phyloP scores from a whole-genome alignment of 1,140 invertebrate species.

The Rhopalosiphum padi region DNA sequence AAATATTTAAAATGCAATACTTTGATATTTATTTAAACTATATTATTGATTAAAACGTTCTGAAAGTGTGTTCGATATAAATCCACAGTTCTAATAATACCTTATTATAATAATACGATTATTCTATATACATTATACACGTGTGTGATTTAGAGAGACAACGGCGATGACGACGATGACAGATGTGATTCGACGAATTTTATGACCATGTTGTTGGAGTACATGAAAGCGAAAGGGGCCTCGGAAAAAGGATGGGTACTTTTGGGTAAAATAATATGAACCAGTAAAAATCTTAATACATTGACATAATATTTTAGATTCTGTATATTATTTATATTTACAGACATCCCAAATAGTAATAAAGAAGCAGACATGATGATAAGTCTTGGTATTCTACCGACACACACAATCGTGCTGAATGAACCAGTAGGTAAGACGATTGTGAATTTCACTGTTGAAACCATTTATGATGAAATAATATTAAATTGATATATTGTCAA shows the following conservation, averaged over 20 bases:
- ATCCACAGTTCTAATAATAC: background rate
- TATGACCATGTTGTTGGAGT: background rate
- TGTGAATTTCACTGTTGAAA: background rate
- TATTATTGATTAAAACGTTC: background rate
- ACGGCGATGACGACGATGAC: no score
- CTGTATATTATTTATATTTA: background rate
- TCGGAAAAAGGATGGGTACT: conserved; percentile 24
- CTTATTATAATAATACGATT: background rate
- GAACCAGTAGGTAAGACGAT: background rate
- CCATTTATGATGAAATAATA: background rate
- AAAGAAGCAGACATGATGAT: conserved; percentile 44
- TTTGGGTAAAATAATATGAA: conserved; percentile 29
- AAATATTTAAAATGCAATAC: background rate
- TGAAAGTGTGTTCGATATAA: background rate
- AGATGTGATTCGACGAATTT: background rate
- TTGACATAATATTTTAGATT: background rate
- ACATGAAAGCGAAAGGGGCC: conserved; percentile 45
- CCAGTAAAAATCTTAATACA: background rate
- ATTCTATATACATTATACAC: background rate
- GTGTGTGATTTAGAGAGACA: background rate
- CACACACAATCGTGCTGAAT: conserved; percentile 33
- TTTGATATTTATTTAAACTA: background rate
- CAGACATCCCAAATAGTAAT: conserved; percentile 13
- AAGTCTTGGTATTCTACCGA: background rate
- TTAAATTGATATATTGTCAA: background rate